Evolutionary conservation across 2,888 invertebrate species (phyloP), one percentile per base, ranked within the genome.

Genomic region (Torymus tubicola): DNA sequence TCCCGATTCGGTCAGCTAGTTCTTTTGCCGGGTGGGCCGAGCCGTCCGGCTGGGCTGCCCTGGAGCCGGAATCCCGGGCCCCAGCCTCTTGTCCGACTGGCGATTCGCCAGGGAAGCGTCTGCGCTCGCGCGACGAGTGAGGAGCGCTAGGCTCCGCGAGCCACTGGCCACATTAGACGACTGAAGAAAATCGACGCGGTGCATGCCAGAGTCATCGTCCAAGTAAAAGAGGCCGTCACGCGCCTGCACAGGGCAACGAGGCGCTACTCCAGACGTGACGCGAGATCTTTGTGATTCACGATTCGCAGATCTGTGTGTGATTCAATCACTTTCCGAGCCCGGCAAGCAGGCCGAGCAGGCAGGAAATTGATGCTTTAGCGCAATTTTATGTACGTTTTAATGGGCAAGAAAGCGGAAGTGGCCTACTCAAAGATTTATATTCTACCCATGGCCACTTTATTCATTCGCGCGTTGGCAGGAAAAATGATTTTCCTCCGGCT

Each of bases 171-270:
- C 4, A 31, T 31, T 31, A 31, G 31, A 31, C n/a, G n/a, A n/a
- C n/a, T n/a, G n/a, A 42, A 16, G 4, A 24, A 50, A 78, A 64
- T 70, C 63, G 70, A 61, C 31, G 52, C n/a, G 3, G 24, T 13
- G 12, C 31, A 55, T 24, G 14, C n/a, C 31, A 24, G 24, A 50
- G 58, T 64, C 57, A 57, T 63, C 31, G 10, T 76, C 76, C 55
- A 71, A 69, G 60, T 71, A 81, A 76, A 81, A 24, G 78, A 81
- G 81, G 81, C 78, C 24, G 78, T 82, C 79, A 76, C 79, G 81
- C 80, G 70, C 79, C 81, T 81, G 81, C 72, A 81, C 65, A 69
- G 58, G 76, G 80, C 70, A 78, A 81, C 65, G 68, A 78, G 78
- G 73, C 68, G 53, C 14, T 18, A 24, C 14, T 50, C 2, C 24